Evolutionary conservation across 2,113 vertebrate species (phyloP).

Genomic region (Saguinus midas): DNA sequence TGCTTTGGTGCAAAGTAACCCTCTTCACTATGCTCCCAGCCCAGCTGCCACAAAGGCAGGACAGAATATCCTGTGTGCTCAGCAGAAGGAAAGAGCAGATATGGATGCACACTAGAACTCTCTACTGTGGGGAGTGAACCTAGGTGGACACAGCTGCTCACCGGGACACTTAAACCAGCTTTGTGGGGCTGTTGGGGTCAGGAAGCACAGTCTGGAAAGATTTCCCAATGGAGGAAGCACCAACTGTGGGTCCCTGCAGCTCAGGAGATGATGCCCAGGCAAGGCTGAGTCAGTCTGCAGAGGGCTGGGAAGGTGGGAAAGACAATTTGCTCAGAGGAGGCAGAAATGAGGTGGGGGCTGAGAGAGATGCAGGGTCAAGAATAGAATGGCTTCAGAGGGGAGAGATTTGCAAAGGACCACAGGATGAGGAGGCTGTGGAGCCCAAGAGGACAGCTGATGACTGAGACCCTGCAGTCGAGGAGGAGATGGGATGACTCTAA

Average conservation of each 20-base stretch:
- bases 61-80: background rate
- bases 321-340: background rate
- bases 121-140: background rate
- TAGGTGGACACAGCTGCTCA: background rate
- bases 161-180: background rate
- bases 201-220: background rate
- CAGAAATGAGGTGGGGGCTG: background rate
- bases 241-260: background rate
- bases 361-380: background rate
- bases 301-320: background rate
- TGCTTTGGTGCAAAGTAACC: background rate
- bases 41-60: background rate
- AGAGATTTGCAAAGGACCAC: background rate
- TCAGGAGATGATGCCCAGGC: background rate
- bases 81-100: background rate
- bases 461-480: background rate
- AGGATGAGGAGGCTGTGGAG: background rate
- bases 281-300: background rate
- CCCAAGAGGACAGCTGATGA: background rate
- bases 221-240: background rate
- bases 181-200: background rate
- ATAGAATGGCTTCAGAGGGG: background rate
- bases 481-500: background rate
- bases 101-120: background rate
- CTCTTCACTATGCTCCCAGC: background rate